Evolutionary conservation across 2,113 vertebrate genomes (phyloP).

Genomic region (Podocnemis expansa): DNA sequence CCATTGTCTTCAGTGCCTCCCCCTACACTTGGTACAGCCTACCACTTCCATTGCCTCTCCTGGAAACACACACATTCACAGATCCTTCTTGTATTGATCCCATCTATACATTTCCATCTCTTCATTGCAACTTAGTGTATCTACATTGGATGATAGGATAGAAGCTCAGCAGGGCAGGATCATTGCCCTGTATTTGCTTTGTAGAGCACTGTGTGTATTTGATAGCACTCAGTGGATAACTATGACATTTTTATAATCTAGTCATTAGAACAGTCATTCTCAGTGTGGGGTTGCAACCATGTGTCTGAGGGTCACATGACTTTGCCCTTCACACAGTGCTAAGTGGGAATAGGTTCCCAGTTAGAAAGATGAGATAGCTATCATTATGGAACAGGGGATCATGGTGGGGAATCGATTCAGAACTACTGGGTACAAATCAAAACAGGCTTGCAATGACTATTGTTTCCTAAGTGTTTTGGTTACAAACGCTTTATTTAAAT

Average conservation of each 20-base stretch:
- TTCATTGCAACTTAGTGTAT: neutral
- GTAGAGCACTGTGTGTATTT: neutral
- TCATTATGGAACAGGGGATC: neutral
- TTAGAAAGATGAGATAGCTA: accelerated
- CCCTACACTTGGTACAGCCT: neutral
- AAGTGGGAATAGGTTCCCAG: neutral
- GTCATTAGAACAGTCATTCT: accelerated
- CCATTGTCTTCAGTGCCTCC: neutral
- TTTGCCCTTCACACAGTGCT: neutral
- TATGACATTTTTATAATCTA: neutral
- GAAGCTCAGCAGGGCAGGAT: neutral
- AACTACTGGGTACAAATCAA: neutral
- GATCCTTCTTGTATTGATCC: neutral
- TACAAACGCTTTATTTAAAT: neutral
- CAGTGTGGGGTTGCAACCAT: neutral
- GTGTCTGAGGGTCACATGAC: neutral
- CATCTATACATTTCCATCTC: neutral
- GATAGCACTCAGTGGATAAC: neutral
- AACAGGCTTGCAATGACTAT: neutral
- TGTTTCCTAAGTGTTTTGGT: neutral
- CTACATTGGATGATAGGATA: neutral
- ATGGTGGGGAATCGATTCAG: neutral
- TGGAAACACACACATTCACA: neutral
- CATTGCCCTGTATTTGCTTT: neutral
- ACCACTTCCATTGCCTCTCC: neutral